Conservation (phyloP, 1,140 invertebrate genomes). For the Formica exsecta region DNA sequence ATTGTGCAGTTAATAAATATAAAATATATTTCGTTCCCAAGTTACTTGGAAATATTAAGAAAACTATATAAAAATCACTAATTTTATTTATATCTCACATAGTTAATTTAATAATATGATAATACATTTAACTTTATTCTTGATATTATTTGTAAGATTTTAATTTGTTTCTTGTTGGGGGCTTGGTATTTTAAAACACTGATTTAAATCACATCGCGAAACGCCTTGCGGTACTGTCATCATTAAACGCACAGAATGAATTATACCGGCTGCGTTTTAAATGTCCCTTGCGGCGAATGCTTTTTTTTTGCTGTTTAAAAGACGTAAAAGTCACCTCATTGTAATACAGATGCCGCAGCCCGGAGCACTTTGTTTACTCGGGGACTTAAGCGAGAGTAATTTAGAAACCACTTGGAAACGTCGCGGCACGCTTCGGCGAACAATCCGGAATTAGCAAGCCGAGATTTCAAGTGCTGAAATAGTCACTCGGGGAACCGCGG, state of each 20-base stretch:
- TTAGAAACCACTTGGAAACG: conserved; percentile 55
- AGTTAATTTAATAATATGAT: neutral
- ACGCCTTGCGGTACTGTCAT: conserved; percentile 22
- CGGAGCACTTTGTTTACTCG: conserved; percentile 53
- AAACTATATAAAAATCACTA: neutral
- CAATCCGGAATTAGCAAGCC: conserved; percentile 64
- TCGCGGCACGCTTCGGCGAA: conserved; percentile 55
- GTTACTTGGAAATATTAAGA: neutral
- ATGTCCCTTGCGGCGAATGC: conserved; percentile 31
- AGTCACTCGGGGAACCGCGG: conserved; percentile 68
- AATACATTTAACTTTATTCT: neutral
- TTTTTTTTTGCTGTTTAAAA: conserved; percentile 58
- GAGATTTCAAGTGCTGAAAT: conserved; percentile 67
- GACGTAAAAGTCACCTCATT: conserved; percentile 63
- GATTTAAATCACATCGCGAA: neutral
- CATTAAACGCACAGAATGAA: conserved; percentile 44
- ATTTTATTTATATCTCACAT: neutral
- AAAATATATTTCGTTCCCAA: neutral
- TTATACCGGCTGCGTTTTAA: conserved; percentile 36
- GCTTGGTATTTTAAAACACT: neutral
- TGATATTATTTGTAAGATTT: conserved; percentile 5
- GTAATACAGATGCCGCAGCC: conserved; percentile 60
- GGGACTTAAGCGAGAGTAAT: conserved; percentile 62
- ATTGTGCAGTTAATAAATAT: neutral
- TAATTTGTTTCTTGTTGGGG: conserved; percentile 7